Base-by-base conservation (phyloP, 1,140 invertebrate genomes). In the Himalopsyche phryganea region DNA sequence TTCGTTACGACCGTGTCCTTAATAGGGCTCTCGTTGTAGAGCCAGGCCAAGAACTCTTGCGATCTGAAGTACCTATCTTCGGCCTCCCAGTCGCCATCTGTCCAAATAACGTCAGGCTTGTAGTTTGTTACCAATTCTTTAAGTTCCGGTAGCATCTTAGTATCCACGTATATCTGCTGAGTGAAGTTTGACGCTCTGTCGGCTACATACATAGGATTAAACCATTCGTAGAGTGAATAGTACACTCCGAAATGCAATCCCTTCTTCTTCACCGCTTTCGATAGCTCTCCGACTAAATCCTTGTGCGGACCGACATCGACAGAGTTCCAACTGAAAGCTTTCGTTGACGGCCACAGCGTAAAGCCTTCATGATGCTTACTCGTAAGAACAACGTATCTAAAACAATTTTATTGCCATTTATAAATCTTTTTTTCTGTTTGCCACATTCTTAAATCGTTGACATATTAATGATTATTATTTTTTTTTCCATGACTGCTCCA, bases 351-450 rank as follows among this genome's bases (percentile, higher is more conserved):
- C 85, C 92, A 96, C 19, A 96, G 53, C 0, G 92, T 91, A 66
- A 81, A 96, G 9, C 94, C 94, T 74, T 96, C 94, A 69, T 96
- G 93, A 80, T 97, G 94, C 77, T 97, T 97, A 66, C 87, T 92
- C 1, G 93, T 96, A 1, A 97, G 67, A 1, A 97, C 90, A 6
- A 96, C 81, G 69, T 96, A 92, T 71, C 88, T 91, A 58, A 23
- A 77, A 74, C 9, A 41, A 41, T 14, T 28, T 28, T 9, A 28
- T 5, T 28, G 23, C n/a, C n/a, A n/a, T n/a, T n/a, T n/a, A n/a
- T n/a, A n/a, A n/a, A n/a, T n/a, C n/a, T n/a, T n/a, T n/a, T n/a
- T n/a, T n/a, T n/a, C n/a, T n/a, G n/a, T n/a, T n/a, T n/a, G n/a
- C n/a, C n/a, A n/a, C n/a, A n/a, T n/a, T n/a, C n/a, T n/a, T n/a